phyloP scores from a whole-genome alignment of 2,888 invertebrate genomes.

The Monoplex corrugatus region DNA sequence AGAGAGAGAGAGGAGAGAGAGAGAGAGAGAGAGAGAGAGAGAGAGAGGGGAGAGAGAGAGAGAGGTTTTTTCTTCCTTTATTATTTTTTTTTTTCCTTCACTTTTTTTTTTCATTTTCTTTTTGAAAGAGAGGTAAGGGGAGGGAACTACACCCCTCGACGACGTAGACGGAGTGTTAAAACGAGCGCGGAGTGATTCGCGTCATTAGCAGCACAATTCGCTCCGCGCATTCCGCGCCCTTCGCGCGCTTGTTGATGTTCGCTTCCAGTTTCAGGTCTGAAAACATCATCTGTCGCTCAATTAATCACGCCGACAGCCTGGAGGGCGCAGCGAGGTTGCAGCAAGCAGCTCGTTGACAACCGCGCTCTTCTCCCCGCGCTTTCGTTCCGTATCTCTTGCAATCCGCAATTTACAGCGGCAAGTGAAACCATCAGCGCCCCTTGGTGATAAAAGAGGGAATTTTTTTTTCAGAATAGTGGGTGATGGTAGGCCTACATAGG shows the following conservation, averaged over 20 bases:
- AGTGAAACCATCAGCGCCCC: conserved; percentile 41
- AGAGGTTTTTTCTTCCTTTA: too few relatives aligned
- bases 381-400: conserved; percentile 23
- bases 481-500: background rate
- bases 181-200: conserved; percentile 39
- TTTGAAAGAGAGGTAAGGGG: background rate
- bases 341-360: conserved; percentile 21
- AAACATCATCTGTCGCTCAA: conserved; percentile 38
- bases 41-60: too few relatives aligned
- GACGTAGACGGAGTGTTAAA: conserved; percentile 8
- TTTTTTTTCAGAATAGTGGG: background rate
- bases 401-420: conserved; percentile 38
- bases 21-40: too few relatives aligned
- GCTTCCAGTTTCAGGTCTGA: conserved; percentile 30
- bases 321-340: background rate
- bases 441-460: conserved; percentile 24
- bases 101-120: too few relatives aligned
- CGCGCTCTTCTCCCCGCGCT: conserved; percentile 22
- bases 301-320: conserved; percentile 32
- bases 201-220: conserved; percentile 37
- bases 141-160: background rate
- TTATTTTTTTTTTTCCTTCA: too few relatives aligned
- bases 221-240: conserved; percentile 14
- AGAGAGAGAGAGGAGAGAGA: too few relatives aligned
- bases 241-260: conserved; percentile 35